Conservation (phyloP, 2,113 vertebrate genomes). For the Anoplopoma fimbria region DNA sequence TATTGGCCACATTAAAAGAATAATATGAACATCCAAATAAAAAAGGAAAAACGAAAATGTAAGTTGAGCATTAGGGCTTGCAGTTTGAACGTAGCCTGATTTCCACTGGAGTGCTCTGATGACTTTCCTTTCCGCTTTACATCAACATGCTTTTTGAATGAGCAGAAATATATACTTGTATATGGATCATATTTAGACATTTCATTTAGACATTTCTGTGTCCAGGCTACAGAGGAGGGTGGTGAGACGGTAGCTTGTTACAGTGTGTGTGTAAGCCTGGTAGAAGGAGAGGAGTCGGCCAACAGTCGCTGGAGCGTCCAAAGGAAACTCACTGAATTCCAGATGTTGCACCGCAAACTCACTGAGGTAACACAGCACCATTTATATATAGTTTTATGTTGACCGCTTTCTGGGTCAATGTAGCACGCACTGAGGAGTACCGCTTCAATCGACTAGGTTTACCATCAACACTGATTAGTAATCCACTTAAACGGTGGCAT, state of each 20-base stretch:
- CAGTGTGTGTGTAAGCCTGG: conserved; percentile 90
- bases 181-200: neutral
- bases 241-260: conserved; percentile 95
- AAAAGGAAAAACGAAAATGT: neutral
- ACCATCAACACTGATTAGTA: neutral
- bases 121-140: neutral
- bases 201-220: neutral
- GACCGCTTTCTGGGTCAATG: too few relatives aligned
- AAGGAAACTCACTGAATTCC: conserved; percentile 96
- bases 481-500: neutral
- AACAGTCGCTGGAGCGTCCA: conserved; percentile 92
- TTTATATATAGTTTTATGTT: too few relatives aligned
- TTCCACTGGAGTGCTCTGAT: neutral
- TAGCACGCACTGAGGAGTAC: too few relatives aligned
- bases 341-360: conserved; percentile 95
- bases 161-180: neutral
- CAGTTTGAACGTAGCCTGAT: too few relatives aligned
- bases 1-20: neutral
- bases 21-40: neutral
- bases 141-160: neutral
- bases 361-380: conserved; percentile 88
- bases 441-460: too few relatives aligned
- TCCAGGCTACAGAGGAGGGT: conserved; percentile 93
- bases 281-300: conserved; percentile 87
- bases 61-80: too few relatives aligned